Percentiles rank a stretch among this genome's conserved stretches.
Evolutionary conservation across 1,140 invertebrate species (phyloP).

Genomic region (Trissolcus basalis): DNA sequence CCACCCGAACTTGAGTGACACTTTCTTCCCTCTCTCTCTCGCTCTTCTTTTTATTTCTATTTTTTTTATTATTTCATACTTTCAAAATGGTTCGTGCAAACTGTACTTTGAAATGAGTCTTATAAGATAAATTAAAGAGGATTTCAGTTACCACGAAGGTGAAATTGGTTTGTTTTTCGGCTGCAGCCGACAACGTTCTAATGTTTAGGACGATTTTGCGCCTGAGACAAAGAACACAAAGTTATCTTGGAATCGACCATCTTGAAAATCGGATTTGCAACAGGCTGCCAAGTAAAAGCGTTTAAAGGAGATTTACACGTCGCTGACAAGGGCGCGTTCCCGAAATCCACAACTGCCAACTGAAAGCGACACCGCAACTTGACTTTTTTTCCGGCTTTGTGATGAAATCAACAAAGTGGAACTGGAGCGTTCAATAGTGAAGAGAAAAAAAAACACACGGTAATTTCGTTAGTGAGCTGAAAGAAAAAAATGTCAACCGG

Average conservation of each 20-base stretch:
- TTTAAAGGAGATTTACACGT: conserved; percentile 49
- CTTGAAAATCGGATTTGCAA: conserved; percentile 45
- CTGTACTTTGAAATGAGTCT: too few relatives aligned
- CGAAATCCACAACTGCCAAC: not conserved
- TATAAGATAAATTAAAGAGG: too few relatives aligned
- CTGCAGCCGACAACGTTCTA: too few relatives aligned
- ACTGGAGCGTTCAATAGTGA: too few relatives aligned
- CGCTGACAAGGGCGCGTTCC: not conserved
- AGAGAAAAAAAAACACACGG: too few relatives aligned
- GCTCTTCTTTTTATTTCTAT: too few relatives aligned
- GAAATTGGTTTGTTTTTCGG: not conserved
- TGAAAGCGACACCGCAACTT: not conserved
- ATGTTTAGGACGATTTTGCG: not conserved
- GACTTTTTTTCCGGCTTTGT: not conserved
- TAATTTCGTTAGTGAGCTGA: not conserved
- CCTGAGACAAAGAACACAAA: not conserved
- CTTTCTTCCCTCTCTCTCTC: too few relatives aligned
- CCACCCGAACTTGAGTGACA: too few relatives aligned
- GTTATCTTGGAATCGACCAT: conserved; percentile 20
- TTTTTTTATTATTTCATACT: too few relatives aligned
- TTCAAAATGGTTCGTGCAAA: too few relatives aligned
- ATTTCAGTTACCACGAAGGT: too few relatives aligned
- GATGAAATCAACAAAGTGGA: too few relatives aligned
- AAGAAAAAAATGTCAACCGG: not conserved
- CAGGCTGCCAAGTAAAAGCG: conserved; percentile 29